Evolutionary conservation across 2,797 vertebrate genomes (phyloP), one percentile per base, ranked within the genome.

Genomic region (Anguilla megastoma): DNA sequence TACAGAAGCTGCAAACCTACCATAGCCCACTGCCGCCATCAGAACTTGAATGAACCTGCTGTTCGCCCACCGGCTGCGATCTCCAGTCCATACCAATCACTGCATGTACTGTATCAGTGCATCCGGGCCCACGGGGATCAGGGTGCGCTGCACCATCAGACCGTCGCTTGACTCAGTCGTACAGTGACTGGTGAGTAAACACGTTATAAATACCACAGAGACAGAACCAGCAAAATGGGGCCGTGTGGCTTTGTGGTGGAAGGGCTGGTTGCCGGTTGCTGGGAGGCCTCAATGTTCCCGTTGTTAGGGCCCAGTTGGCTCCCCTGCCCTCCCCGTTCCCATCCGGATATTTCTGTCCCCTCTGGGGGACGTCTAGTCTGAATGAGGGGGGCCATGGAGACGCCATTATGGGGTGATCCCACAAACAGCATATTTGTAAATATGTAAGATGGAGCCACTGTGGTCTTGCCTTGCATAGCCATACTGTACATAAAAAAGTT

Each of bases 271-370:
- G 88, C 74, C 83, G 54, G 54, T 56, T 56, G 54, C 54, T 56
- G 88, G 84, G 79, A 90, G 87, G 87, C 91, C 88, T 86, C 85
- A 91, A 88, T 92, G 90, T 92, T 90, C 89, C 86, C 83, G 89
- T 86, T 85, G 88, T 84, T 50, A 79, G 58, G 84, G 86, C 80
- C 85, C 89, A 83, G 88, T 52, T 86, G n/a, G 45, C 88, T 84
- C 88, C 71, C 83, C 36, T 27, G 4, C 63, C 79, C 85, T 84
- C 60, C 18, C 48, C 36, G 8, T 74, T 45, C 76, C 88, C 86
- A 5, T 76, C 24, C n/a, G 52, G 63, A 86, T 36, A 52, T 88
- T 87, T 84, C 60, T 86, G 86, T 87, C 66, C 80, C 63, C 27
- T 69, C 33, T 36, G 36, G 16, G 30, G 63, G n/a, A 36, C 54